Base-by-base conservation (phyloP, 2,113 vertebrate species). In the Lasiurus borealis region DNA sequence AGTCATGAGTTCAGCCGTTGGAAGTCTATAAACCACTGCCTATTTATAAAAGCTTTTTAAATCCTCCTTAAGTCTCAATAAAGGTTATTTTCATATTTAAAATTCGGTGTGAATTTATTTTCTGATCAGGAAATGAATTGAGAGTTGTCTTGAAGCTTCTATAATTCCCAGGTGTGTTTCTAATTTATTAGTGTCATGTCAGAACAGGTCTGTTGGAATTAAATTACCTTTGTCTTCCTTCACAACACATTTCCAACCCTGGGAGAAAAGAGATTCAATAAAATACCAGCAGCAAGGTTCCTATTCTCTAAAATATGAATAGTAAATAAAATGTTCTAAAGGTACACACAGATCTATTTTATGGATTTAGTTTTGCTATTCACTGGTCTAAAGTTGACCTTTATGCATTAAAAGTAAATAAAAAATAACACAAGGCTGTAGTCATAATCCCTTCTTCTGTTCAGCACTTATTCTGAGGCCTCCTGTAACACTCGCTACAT, bases 131-230 rank as follows among this genome's bases (percentile, higher is more conserved):
- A 90, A 97, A 90, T 93, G 57, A 93, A 62, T 59, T 21, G 46
- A 89, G 50, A 54, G 48, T 82, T 92, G n/a, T 68, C 29, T 84
- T 83, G 87, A 77, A 92, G 23, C 25, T 88, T 40, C 11, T 75
- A 1, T 88, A 78, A 93, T 95, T 90, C 94, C 91, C 92, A 84
- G 62, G 31, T 83, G 62, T 71, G 7, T 91, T 96, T 89, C 88
- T 82, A 92, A 88, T 94, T 78, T 89, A 92, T 96, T 62, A 83
- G 29, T 82, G 69, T 68, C 90, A 80, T 68, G 64, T 95, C 77
- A 95, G 72, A 97, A 93, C 68, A 95, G 64, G 29, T 82, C 85
- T 95, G 75, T n/a, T 75, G 66, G 85, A 94, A 91, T 96, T 95
- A 91, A 96, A 96, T 94, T 85, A 93, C 6, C 31, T 44, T 84